phyloP scores from a whole-genome alignment of 2,888 invertebrate species.

The Lottia gigantea region DNA sequence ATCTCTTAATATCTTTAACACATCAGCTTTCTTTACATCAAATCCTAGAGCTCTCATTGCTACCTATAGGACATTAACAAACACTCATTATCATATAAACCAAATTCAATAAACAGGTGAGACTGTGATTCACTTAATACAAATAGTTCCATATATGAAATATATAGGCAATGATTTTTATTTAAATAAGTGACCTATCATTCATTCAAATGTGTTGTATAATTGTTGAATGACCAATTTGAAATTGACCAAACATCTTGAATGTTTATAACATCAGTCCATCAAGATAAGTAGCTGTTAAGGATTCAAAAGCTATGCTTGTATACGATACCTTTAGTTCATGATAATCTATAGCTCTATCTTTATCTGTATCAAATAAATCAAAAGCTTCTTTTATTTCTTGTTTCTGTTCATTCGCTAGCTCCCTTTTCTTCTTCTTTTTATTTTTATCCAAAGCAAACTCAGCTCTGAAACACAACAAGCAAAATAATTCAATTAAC shows the following conservation, averaged over 20 bases:
- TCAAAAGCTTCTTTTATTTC: constrained; percentile 68
- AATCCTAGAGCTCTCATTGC: constrained; percentile 68
- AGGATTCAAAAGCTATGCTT: background rate
- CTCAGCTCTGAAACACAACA: constrained; percentile 48
- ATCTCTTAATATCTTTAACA: constrained; percentile 64
- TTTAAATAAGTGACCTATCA: too few species aligned
- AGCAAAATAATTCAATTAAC: constrained; percentile 7
- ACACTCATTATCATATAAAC: too few species aligned
- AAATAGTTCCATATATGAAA: too few species aligned
- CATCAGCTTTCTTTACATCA: constrained; percentile 68
- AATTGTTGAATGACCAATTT: too few species aligned
- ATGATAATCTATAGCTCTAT: constrained; percentile 67
- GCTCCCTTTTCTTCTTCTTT: constrained; percentile 63
- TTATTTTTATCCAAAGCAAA: constrained; percentile 61
- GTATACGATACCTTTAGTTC: constrained; percentile 62
- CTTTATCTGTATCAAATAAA: constrained; percentile 68
- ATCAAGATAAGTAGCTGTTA: background rate
- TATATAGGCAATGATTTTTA: too few species aligned
- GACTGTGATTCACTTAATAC: too few species aligned
- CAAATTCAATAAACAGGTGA: background rate
- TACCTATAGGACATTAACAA: too few species aligned
- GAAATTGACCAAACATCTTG: too few species aligned
- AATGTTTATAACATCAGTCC: too few species aligned
- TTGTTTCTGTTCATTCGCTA: constrained; percentile 68
- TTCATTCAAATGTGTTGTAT: too few species aligned